A percentile compares a stretch with the other conserved stretches of the same genome.
phyloP scores from a whole-genome alignment of 2,113 vertebrate species.

The Gambusia holbrooki region DNA sequence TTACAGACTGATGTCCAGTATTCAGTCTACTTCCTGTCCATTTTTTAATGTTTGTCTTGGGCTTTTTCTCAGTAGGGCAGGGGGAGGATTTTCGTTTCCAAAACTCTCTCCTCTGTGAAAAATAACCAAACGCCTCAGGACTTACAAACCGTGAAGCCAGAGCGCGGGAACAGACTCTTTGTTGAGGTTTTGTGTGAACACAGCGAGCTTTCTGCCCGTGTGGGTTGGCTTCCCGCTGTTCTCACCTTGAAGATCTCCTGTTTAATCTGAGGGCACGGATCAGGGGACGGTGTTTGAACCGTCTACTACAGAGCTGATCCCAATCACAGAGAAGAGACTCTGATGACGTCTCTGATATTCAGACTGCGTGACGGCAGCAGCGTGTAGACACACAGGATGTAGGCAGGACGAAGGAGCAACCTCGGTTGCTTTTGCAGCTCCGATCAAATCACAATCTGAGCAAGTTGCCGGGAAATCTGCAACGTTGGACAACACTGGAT shows the following conservation, averaged over 20 bases:
- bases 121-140: conserved; percentile 21
- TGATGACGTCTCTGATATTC: conserved; percentile 22
- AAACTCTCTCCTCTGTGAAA: conserved; percentile 28
- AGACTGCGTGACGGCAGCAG: conserved; percentile 16
- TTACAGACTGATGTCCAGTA: too few species aligned
- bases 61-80: too few species aligned
- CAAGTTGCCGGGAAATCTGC: neutral
- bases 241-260: neutral
- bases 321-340: conserved; percentile 23
- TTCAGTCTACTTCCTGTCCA: too few species aligned
- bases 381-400: conserved; percentile 23
- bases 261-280: conserved; percentile 23
- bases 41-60: too few species aligned
- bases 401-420: neutral
- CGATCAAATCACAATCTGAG: neutral
- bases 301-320: conserved; percentile 43
- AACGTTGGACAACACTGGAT: too few species aligned
- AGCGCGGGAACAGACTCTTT: conserved; percentile 45
- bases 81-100: neutral
- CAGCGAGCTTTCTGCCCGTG: neutral
- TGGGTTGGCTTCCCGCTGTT: conserved; percentile 28
- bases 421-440: neutral
- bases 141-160: conserved; percentile 41
- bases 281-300: conserved; percentile 20
- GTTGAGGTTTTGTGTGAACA: conserved; percentile 36